Evolutionary conservation across 1,140 invertebrate species (phyloP).

Genomic region (Mylabris phalerata): DNA sequence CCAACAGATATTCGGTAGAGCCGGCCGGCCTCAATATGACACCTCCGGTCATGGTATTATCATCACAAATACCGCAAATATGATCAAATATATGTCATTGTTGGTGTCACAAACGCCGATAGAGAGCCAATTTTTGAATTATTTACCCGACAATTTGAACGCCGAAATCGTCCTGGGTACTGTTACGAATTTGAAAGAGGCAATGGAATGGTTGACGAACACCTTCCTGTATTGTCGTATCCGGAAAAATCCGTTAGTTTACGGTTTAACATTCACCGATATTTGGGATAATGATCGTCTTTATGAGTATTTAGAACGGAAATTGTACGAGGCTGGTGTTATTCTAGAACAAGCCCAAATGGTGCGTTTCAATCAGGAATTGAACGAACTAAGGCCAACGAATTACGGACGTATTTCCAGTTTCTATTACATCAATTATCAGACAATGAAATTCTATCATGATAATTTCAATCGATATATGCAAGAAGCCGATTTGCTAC

Average conservation of each 20-base stretch:
- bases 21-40: slow-evolving; percentile 92
- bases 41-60: slow-evolving; percentile 90
- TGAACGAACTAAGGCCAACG: slow-evolving; percentile 65
- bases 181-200: slow-evolving; percentile 92
- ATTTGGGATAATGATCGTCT: slow-evolving; percentile 26
- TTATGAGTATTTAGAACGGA: slow-evolving; percentile 27
- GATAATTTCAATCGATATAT: slow-evolving; percentile 70
- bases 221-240: slow-evolving; percentile 95
- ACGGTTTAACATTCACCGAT: slow-evolving; percentile 36
- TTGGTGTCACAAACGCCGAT: slow-evolving; percentile 97
- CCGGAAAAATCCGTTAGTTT: slow-evolving; percentile 81
- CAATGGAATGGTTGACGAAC: slow-evolving; percentile 95
- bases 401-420: slow-evolving; percentile 94
- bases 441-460: slow-evolving; percentile 90
- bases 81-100: slow-evolving; percentile 88
- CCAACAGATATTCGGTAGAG: slow-evolving; percentile 97
- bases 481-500: slow-evolving; percentile 80
- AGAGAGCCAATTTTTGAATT: slow-evolving; percentile 92
- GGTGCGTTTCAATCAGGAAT: slow-evolving; percentile 83
- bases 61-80: slow-evolving; percentile 88
- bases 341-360: slow-evolving; percentile 88
- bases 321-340: slow-evolving; percentile 57
- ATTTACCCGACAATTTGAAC: slow-evolving; percentile 93
- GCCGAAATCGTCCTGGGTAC: slow-evolving; percentile 95
- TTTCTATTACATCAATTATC: slow-evolving; percentile 96